A percentile compares a stretch with the other conserved stretches of the same genome.
Evolutionary conservation across 2,113 vertebrate genomes (phyloP).

Genomic region (Rhea pennata): DNA sequence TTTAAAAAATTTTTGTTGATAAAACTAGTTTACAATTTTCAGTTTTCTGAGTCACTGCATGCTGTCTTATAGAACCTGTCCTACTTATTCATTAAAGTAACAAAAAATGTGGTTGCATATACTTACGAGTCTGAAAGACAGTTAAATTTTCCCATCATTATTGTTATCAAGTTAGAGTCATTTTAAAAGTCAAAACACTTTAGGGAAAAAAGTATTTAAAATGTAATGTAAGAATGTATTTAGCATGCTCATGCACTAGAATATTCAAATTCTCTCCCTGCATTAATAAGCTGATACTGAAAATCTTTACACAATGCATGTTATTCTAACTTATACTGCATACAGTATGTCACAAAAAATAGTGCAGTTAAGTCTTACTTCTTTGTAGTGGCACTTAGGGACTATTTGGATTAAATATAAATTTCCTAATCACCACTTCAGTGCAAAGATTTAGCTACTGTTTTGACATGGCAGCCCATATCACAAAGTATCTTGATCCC

Average conservation of each 20-base stretch:
- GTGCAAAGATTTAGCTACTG: constrained; percentile 33
- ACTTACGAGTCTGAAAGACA: neutral
- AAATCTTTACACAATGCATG: neutral
- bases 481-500: constrained; percentile 49
- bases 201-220: neutral
- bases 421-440: constrained; percentile 51
- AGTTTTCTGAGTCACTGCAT: neutral
- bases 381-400: constrained; percentile 36
- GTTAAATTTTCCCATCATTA: neutral
- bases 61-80: neutral
- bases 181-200: neutral
- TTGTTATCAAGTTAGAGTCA: fast-evolving
- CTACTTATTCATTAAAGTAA: neutral
- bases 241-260: neutral
- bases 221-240: neutral
- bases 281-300: neutral
- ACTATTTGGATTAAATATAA: constrained; percentile 50
- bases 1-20: neutral
- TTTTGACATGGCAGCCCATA: constrained; percentile 28
- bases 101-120: neutral
- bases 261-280: neutral
- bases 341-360: constrained; percentile 17
- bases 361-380: constrained; percentile 20
- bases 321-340: constrained; percentile 4
- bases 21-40: neutral